Evolutionary conservation across 2,113 vertebrate species (phyloP).

Genomic region (Tenrec ecaudatus): DNA sequence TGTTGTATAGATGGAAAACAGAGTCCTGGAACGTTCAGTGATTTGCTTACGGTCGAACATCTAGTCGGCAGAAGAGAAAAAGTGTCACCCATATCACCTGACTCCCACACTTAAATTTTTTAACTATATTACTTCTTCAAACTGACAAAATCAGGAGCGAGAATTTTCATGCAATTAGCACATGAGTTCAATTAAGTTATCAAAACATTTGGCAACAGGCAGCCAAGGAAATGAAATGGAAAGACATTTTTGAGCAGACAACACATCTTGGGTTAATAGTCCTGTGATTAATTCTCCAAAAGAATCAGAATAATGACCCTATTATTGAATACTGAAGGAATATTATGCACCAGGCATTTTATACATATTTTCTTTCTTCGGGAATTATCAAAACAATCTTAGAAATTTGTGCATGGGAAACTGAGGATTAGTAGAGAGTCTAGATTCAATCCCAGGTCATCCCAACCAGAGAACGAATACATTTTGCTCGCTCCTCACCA

Average conservation of each 20-base stretch:
- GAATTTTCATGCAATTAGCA: constrained; percentile 40
- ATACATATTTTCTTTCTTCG: background rate
- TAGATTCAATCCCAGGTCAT: background rate
- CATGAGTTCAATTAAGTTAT: constrained; percentile 11
- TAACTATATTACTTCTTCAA: constrained; percentile 29
- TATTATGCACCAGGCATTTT: background rate
- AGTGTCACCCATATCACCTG: background rate
- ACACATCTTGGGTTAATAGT: background rate
- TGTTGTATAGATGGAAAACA: constrained; percentile 36
- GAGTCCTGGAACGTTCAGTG: background rate
- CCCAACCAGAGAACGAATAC: background rate
- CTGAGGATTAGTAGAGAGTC: background rate
- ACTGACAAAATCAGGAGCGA: constrained; percentile 51
- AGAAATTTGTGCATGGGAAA: background rate
- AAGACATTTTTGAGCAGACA: background rate
- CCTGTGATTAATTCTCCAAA: constrained; percentile 18
- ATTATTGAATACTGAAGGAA: background rate
- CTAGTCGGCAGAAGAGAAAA: constrained; percentile 1
- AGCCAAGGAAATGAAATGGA: constrained; percentile 31
- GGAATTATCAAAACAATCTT: background rate
- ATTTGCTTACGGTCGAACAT: constrained; percentile 37
- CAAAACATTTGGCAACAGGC: background rate
- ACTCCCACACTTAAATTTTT: background rate
- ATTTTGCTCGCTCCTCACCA: background rate
- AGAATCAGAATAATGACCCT: background rate